A percentile compares a stretch with the other conserved stretches of the same genome.
Conservation (phyloP, 2,888 invertebrate species). For the Xylocampa areola region DNA sequence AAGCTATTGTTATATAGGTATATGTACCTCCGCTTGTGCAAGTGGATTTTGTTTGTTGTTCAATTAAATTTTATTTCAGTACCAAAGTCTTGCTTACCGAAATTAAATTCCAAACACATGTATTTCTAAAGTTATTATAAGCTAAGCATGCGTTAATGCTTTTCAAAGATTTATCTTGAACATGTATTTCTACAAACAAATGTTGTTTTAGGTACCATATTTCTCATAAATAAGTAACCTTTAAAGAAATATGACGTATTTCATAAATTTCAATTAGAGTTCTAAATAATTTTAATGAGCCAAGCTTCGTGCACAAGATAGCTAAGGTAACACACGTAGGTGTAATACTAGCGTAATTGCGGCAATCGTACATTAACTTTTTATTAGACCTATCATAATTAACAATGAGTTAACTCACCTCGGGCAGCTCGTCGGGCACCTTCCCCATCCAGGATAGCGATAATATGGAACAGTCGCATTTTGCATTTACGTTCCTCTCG, state of each 20-base stretch:
- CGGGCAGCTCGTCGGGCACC: conserved; percentile 98
- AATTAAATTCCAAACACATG: conserved; percentile 3
- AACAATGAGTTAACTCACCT: conserved; percentile 90
- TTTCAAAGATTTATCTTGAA: too few species aligned
- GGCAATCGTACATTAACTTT: conserved; percentile 20
- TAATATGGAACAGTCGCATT: conserved; percentile 98
- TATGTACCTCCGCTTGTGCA: not conserved
- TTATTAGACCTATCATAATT: conserved; percentile 27
- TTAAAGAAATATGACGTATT: conserved; percentile 14
- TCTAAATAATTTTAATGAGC: conserved; percentile 26
- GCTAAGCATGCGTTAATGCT: too few species aligned
- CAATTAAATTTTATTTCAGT: conserved; percentile 5
- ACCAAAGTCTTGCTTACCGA: not conserved
- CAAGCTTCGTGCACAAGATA: conserved; percentile 21
- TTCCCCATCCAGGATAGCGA: conserved; percentile 99
- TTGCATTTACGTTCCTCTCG: conserved; percentile 97
- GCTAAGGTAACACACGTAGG: conserved; percentile 21
- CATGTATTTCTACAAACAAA: too few species aligned
- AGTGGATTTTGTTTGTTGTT: conserved; percentile 30
- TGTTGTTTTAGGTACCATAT: conserved; percentile 2
- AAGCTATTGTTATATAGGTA: not conserved
- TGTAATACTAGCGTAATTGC: conserved; percentile 32
- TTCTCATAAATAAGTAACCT: not conserved
- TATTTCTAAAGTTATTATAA: too few species aligned
- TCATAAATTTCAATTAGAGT: conserved; percentile 26